Evolutionary conservation across 2,113 vertebrate species (phyloP).

Genomic region (Nestor notabilis): DNA sequence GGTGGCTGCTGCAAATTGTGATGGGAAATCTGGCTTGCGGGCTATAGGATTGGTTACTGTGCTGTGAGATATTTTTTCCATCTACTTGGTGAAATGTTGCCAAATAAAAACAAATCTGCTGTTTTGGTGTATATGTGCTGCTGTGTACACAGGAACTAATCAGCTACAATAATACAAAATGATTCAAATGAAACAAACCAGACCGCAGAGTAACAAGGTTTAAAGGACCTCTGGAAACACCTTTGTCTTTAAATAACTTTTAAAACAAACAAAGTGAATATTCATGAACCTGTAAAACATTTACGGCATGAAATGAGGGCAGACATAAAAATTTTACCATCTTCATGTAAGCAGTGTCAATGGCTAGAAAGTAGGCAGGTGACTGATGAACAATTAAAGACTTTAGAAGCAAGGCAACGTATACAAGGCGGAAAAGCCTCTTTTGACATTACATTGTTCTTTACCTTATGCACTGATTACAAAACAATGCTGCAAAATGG

Average conservation of each 20-base stretch:
- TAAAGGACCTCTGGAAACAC: not conserved
- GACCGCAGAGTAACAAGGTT: not conserved
- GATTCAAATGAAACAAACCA: not conserved
- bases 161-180: not conserved
- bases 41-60: not conserved
- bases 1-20: not conserved
- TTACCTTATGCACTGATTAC: not conserved
- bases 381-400: not conserved
- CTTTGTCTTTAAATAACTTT: conserved; percentile 3
- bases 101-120: not conserved
- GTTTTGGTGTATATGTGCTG: not conserved
- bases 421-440: not conserved
- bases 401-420: not conserved
- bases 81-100: not conserved
- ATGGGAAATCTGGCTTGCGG: not conserved
- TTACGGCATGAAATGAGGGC: not conserved
- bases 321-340: not conserved
- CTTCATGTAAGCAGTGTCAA: not conserved
- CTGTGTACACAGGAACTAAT: not conserved
- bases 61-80: not conserved
- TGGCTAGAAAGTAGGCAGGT: not conserved
- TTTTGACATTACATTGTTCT: not conserved
- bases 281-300: not conserved
- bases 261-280: conserved; percentile 20
- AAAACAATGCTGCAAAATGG: not conserved